phyloP scores from a whole-genome alignment of 2,888 invertebrate genomes.

The Drosophila nr. medialis region DNA sequence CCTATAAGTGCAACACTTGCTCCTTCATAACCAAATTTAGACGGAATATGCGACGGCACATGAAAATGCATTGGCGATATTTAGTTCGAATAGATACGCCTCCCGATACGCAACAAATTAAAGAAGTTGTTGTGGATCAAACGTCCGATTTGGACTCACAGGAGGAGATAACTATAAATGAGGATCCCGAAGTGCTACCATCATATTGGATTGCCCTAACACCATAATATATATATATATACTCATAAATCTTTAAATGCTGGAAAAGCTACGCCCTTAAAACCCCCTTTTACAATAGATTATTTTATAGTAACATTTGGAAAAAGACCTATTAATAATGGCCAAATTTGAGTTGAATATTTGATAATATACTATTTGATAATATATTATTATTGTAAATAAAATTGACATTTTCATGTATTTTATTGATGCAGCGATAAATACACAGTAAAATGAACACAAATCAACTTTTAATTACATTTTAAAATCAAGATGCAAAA shows the following conservation, averaged over 20 bases:
- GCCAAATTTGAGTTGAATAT: background rate
- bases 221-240: background rate
- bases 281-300: too few species aligned
- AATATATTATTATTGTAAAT: background rate
- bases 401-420: background rate
- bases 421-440: background rate
- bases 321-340: background rate
- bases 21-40: constrained; percentile 23
- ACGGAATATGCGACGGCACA: constrained; percentile 20
- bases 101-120: background rate
- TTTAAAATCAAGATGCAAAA: background rate
- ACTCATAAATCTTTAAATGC: background rate
- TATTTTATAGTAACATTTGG: background rate
- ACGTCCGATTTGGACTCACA: background rate
- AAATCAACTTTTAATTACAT: background rate
- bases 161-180: background rate
- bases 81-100: background rate
- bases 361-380: background rate
- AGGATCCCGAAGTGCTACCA: constrained; percentile 32
- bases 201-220: constrained; percentile 38
- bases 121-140: background rate
- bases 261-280: constrained; percentile 12
- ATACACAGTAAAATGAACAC: background rate
- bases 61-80: constrained; percentile 13
- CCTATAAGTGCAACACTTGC: constrained; percentile 36